A percentile compares a stretch with the other conserved stretches of the same genome.
Evolutionary conservation across 2,888 invertebrate species (phyloP).

Genomic region (Pinctada fucata): DNA sequence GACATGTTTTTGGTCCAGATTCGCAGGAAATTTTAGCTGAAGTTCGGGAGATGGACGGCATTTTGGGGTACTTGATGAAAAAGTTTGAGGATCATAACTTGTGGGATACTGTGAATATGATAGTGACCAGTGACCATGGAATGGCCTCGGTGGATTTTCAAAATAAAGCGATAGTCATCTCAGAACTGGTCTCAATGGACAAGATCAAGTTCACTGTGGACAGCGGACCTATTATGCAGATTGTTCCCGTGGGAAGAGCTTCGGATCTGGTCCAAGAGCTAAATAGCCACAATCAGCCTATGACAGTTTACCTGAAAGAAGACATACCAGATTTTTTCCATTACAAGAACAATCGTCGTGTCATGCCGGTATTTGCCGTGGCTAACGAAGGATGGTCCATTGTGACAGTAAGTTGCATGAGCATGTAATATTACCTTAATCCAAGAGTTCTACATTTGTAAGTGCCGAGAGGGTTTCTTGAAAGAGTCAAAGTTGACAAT

Average conservation of each 20-base stretch:
- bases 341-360: constrained; percentile 81
- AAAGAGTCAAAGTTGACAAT: too few relatives aligned
- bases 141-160: constrained; percentile 60
- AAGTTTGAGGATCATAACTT: constrained; percentile 44
- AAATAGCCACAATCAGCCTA: constrained; percentile 39
- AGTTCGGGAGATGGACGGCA: constrained; percentile 58
- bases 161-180: constrained; percentile 49
- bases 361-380: constrained; percentile 82
- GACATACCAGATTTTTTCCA: constrained; percentile 82
- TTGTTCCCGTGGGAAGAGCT: constrained; percentile 48
- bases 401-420: constrained; percentile 47
- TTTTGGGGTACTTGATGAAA: constrained; percentile 57
- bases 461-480: too few relatives aligned
- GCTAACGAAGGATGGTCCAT: constrained; percentile 81
- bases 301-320: constrained; percentile 80
- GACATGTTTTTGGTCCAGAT: constrained; percentile 65
- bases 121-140: constrained; percentile 72
- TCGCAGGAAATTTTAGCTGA: constrained; percentile 49
- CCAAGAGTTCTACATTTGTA: too few relatives aligned
- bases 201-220: constrained; percentile 41
- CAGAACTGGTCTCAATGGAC: constrained; percentile 43
- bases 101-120: constrained; percentile 59
- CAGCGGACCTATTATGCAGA: constrained; percentile 50
- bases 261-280: constrained; percentile 53
- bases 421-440: too few relatives aligned